Conservation (phyloP, 2,113 vertebrate species). For the Falco punctatus region DNA sequence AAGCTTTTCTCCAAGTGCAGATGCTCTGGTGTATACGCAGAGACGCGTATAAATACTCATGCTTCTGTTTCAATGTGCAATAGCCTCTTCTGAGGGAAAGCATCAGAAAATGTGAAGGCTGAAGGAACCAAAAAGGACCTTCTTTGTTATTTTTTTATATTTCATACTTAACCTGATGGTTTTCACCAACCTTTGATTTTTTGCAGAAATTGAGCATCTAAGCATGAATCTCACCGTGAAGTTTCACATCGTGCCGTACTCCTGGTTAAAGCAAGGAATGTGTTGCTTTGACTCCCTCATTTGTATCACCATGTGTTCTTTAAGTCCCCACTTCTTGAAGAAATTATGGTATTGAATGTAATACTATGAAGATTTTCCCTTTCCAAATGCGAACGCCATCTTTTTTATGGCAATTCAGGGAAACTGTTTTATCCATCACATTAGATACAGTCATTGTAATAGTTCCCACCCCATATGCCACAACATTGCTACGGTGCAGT, state of each 20-base stretch:
- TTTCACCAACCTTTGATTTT: neutral
- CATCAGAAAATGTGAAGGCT: neutral
- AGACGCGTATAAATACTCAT: neutral
- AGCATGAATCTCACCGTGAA: neutral
- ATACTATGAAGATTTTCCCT: neutral
- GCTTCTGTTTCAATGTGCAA: neutral
- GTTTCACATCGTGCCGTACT: accelerated
- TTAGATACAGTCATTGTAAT: neutral
- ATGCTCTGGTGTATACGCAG: neutral
- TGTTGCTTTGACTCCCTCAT: neutral
- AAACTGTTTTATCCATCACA: neutral
- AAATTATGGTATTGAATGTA: neutral
- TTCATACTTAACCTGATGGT: neutral
- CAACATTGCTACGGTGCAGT: neutral
- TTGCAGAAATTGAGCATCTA: neutral
- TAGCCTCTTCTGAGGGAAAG: neutral
- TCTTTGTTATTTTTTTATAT: neutral
- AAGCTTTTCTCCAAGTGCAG: neutral
- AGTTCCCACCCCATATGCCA: neutral
- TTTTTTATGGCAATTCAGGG: neutral
- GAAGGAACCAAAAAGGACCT: neutral
- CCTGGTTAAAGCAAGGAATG: neutral
- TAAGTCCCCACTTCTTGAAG: neutral
- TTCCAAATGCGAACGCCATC: neutral
- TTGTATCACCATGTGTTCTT: accelerated